Base-by-base conservation (phyloP, 2,797 vertebrate species). In the Erpetoichthys calabaricus region DNA sequence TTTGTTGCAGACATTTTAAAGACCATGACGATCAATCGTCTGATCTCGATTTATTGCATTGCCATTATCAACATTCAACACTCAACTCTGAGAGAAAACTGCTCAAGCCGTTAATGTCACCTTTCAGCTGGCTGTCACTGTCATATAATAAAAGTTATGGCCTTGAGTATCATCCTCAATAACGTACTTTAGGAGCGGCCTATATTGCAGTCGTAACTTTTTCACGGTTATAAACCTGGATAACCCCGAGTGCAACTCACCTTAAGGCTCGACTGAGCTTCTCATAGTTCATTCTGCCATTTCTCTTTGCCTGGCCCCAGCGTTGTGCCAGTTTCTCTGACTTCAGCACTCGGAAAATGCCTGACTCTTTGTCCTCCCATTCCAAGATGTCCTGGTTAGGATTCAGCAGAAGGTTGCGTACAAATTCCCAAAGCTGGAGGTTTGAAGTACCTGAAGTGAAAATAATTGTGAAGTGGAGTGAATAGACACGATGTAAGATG, bases 291-390 rank as follows among this genome's bases (percentile, higher is more conserved):
- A 78, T 80, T 45, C 75, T 74, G 61, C 79, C 74, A 1, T 83
- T 81, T 58, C 74, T 78, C 66, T 85, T 82, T 68, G 71, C 74
- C 50, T 76, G 73, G 47, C 73, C 77, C 70, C 75, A 81, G 73
- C 78, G 75, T 57, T 77, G 76, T 10, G 75, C 75, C 57, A 82
- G 67, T 47, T 72, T 76, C 64, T 81, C 79, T 47, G 77, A 81
- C 60, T 80, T 78, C 55, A 80, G 70, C 53, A 81, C 75, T 25
- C 56, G 57, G 63, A 83, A 82, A 56, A 80, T 66, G 4, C 73
- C 76, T 61, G 79, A 63, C 25, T 72, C 68, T 46, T 69, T 67
- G 3, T 82, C 75, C 62, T 81, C 73, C 75, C 76, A 80, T 53
- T 82, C 77, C 58, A 82, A 70, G 54, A 77, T 71, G 55, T 66